phyloP scores from a whole-genome alignment of 2,113 vertebrate genomes.

The Myodes glareolus region DNA sequence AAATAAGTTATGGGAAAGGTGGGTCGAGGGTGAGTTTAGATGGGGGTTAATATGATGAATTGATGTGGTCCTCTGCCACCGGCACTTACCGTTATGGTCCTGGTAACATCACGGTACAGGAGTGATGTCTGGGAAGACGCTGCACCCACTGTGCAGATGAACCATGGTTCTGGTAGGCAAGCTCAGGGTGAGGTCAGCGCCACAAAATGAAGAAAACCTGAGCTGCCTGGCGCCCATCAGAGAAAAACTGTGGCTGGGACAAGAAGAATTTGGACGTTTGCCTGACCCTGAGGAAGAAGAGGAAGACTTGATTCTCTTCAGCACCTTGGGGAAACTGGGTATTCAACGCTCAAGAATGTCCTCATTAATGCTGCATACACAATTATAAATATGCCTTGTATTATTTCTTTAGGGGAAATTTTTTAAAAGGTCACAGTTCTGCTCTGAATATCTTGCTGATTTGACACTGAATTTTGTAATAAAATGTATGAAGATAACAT shows the following conservation, averaged over 20 bases:
- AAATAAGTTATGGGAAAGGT: background rate
- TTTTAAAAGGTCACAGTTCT: background rate
- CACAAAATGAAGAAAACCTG: no score
- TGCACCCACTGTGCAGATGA: fast-evolving
- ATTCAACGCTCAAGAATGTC: background rate
- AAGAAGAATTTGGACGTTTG: background rate
- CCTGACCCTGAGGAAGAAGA: background rate
- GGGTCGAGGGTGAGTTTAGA: background rate
- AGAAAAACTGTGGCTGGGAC: background rate
- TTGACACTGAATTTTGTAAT: background rate
- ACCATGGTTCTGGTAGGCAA: fast-evolving
- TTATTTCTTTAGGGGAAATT: background rate
- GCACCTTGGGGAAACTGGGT: background rate
- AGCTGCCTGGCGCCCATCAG: fast-evolving
- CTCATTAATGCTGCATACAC: background rate
- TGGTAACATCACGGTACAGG: background rate
- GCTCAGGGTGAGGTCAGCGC: background rate
- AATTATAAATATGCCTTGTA: background rate
- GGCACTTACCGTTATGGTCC: background rate
- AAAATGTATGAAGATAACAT: background rate
- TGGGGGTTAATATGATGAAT: background rate
- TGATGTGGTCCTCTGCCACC: background rate
- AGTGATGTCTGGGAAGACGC: background rate
- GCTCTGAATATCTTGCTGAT: slow-evolving; percentile 37
- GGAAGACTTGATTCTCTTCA: background rate